A percentile compares a stretch with the other conserved stretches of the same genome.
phyloP scores from a whole-genome alignment of 2,113 vertebrate species.

The Peromyscus californicus region DNA sequence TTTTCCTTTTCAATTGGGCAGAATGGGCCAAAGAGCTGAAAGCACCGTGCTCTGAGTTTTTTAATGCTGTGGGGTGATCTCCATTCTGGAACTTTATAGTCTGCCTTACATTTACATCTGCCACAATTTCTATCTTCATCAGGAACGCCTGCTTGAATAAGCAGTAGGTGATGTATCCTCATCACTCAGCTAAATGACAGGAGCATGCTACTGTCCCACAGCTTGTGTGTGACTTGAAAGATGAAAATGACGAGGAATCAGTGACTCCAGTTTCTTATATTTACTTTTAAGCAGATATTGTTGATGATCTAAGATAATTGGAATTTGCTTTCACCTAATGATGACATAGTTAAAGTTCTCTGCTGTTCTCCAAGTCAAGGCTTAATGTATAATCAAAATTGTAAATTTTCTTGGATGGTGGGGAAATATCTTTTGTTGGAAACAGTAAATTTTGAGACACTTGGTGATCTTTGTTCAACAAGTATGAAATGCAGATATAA shows the following conservation, averaged over 20 bases:
- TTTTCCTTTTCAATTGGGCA: slow-evolving; percentile 75
- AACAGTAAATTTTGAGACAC: neutral
- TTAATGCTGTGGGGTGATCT: slow-evolving; percentile 61
- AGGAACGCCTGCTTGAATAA: neutral
- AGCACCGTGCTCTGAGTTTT: slow-evolving; percentile 55
- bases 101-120: slow-evolving; percentile 50
- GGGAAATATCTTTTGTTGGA: neutral
- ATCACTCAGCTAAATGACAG: neutral
- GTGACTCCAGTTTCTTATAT: slow-evolving; percentile 17
- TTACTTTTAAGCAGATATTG: slow-evolving; percentile 23
- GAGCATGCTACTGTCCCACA: neutral
- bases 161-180: neutral
- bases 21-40: slow-evolving; percentile 72
- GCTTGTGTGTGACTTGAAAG: neutral
- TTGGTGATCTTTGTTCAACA: slow-evolving; percentile 6
- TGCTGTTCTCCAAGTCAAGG: neutral
- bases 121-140: slow-evolving; percentile 50
- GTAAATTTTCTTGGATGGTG: neutral
- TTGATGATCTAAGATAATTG: neutral
- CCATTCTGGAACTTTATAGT: slow-evolving; percentile 41
- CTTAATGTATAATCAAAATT: neutral
- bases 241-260: neutral
- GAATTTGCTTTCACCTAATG: slow-evolving; percentile 31
- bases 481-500: neutral
- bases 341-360: neutral